Percentiles rank a stretch among this genome's conserved stretches.
These are phyloP conservation scores for Tupiocoris notatus DNA, from an alignment of 2,888 invertebrate genomes.

Conservation along the genomic window DNA sequence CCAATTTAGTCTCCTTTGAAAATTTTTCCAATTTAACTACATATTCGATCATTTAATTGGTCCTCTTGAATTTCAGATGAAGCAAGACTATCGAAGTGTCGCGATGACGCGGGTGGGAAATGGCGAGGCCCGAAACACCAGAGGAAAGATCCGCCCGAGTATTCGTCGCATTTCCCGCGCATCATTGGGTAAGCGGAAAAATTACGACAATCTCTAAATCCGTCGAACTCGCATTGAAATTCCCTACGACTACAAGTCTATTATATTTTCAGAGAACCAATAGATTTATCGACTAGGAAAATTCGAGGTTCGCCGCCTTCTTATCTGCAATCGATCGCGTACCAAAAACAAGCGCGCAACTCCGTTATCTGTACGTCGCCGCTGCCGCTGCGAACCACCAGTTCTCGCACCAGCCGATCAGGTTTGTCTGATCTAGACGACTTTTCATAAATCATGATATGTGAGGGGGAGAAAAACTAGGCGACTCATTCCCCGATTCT, in stretches of 20 bases:
- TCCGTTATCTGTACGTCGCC: conserved; percentile 46
- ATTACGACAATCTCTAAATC: neutral
- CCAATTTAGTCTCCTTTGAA: too few relatives aligned
- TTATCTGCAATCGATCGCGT: conserved; percentile 46
- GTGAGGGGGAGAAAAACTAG: too few relatives aligned
- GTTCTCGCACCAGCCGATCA: conserved; percentile 32
- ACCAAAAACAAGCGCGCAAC: conserved; percentile 44
- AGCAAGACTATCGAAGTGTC: conserved; percentile 50
- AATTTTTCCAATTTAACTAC: too few relatives aligned
- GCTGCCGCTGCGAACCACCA: conserved; percentile 3
- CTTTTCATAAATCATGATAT: too few relatives aligned
- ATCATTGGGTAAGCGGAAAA: conserved; percentile 18
- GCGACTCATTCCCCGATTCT: too few relatives aligned
- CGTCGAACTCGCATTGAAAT: neutral
- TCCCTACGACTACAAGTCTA: neutral
- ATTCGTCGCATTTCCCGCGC: conserved; percentile 43
- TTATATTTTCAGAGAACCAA: conserved; percentile 49
- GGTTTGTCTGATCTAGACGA: too few relatives aligned
- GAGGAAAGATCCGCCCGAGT: conserved; percentile 49
- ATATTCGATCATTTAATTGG: too few relatives aligned
- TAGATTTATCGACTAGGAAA: conserved; percentile 50
- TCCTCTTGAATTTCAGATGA: too few relatives aligned
- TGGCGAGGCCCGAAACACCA: conserved; percentile 49
- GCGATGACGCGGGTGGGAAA: conserved; percentile 49
- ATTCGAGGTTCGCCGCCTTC: conserved; percentile 49